These are phyloP conservation scores for Nemoura dubitans DNA, from an alignment of 2,888 invertebrate species.

Conservation along the genomic window DNA sequence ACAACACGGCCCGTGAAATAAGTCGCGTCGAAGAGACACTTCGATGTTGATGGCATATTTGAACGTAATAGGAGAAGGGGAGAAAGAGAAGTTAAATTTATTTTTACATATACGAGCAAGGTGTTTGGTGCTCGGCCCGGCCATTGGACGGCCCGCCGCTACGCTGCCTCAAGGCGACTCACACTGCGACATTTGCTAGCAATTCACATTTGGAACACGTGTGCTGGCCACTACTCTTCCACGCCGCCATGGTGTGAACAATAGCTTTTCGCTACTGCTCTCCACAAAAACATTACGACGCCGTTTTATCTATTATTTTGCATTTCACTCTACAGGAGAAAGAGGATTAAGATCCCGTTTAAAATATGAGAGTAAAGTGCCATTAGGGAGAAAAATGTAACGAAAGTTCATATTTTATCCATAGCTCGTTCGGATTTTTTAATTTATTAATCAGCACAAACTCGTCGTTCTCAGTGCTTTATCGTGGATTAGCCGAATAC, in stretches of 20 bases:
- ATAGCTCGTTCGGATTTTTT: too few relatives aligned
- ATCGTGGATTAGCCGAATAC: too few relatives aligned
- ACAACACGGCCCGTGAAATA: neutral
- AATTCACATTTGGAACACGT: constrained; percentile 42
- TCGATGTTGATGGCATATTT: neutral
- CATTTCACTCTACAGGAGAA: neutral
- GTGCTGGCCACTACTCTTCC: constrained; percentile 41
- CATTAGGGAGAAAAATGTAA: too few relatives aligned
- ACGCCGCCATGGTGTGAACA: constrained; percentile 30
- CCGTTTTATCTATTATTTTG: neutral
- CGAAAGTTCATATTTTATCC: too few relatives aligned
- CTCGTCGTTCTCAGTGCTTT: too few relatives aligned
- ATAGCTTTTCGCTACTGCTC: constrained; percentile 25
- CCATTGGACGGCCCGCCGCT: neutral
- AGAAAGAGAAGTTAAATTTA: constrained; percentile 19
- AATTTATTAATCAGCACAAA: too few relatives aligned
- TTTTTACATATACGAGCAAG: constrained; percentile 15
- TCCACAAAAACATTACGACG: neutral
- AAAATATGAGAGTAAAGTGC: neutral
- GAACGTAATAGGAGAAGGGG: neutral
- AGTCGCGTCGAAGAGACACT: neutral
- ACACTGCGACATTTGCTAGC: constrained; percentile 40
- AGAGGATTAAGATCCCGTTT: neutral
- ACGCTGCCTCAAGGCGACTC: neutral
- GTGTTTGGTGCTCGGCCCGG: constrained; percentile 3